These are phyloP conservation scores for Ophioninae sp. DNA, from an alignment of 2,888 invertebrate species.

Conservation along the genomic window DNA sequence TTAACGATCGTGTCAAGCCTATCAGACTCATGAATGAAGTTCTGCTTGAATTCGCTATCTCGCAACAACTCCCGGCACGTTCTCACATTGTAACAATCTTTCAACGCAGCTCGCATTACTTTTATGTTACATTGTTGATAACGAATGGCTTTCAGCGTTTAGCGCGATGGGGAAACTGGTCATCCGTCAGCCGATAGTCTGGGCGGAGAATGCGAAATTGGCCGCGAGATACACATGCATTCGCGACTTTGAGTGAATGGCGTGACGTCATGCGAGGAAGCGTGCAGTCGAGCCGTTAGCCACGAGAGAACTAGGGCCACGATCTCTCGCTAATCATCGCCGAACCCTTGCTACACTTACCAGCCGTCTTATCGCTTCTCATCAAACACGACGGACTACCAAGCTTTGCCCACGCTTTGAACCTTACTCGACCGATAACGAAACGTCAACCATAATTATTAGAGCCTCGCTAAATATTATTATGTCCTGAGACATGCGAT, in stretches of 20 bases:
- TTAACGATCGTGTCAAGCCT: conserved; percentile 40
- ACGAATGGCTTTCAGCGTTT: conserved; percentile 26
- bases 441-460: conserved; percentile 60
- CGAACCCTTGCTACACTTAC: conserved; percentile 32
- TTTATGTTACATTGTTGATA: conserved; percentile 40
- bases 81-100: neutral
- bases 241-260: conserved; percentile 61
- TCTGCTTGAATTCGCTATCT: conserved; percentile 30
- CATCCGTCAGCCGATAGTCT: conserved; percentile 35
- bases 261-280: conserved; percentile 66
- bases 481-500: conserved; percentile 50
- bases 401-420: conserved; percentile 6
- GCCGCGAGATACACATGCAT: conserved; percentile 23
- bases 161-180: conserved; percentile 22
- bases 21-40: conserved; percentile 40
- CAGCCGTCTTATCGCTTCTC: conserved; percentile 55
- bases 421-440: conserved; percentile 48
- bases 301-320: conserved; percentile 11
- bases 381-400: conserved; percentile 46
- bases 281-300: conserved; percentile 63
- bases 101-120: conserved; percentile 6
- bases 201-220: conserved; percentile 24
- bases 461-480: conserved; percentile 25
- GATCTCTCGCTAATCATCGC: conserved; percentile 55
- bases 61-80: conserved; percentile 24